Evolutionary conservation across 2,113 vertebrate genomes (phyloP), one percentile per base, ranked within the genome.

Genomic region (Pelecanoides urinatrix): DNA sequence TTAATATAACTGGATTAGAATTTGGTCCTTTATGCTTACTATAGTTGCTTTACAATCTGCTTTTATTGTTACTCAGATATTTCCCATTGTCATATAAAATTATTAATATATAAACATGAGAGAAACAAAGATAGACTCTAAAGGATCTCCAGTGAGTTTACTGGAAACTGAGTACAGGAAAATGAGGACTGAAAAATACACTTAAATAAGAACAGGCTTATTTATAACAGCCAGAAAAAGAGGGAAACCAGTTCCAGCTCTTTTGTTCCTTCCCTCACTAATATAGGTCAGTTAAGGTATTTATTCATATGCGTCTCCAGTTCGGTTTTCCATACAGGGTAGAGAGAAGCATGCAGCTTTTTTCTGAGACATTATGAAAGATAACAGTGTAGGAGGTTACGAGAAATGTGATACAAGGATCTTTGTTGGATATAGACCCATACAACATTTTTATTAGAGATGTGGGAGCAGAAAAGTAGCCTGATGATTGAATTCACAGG

Each of bases 41-140:
- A 4, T 30, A 67, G 25, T 19, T 88, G 82, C n/a, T 71, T 88
- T 90, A 45, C 52, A 80, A 34, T 63, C 0, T 4, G 56, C 72
- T 86, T 89, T 89, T 87, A 53, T 75, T 91, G 70, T 89, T 91
- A 52, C 44, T 86, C 52, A 86, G 83, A 47, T 86, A 81, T 71
- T 92, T 91, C 68, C 36, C 53, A 78, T 66, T 94, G 83, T 68
- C 25, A 56, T 71, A 72, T 76, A 53, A 78, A 89, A 96, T 65
- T 29, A 87, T 95, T 87, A 89, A 82, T 94, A 91, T 62, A 90
- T 68, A 91, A 95, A 89, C 52, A 91, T 34, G n/a, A 94, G 44
- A 78, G 74, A 94, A 92, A 86, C 88, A 92, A 86, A 88, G 63
- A 58, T 0, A 1, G 17, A 56, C 29, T 66, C 36, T 58, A 50